Evolutionary conservation across 1,140 invertebrate genomes (phyloP).

Genomic region (Monomorium pharaonis): DNA sequence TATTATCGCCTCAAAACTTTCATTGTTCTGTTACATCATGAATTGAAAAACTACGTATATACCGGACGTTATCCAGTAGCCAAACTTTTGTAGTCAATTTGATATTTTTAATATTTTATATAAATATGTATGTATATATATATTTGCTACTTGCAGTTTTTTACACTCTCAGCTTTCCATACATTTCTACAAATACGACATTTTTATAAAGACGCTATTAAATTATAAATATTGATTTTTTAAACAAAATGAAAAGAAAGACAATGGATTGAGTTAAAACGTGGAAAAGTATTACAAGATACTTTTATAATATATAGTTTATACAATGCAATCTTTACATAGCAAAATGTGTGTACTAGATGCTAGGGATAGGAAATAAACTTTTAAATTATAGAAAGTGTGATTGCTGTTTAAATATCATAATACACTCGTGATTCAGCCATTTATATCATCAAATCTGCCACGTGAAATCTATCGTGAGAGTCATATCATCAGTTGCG

Average conservation of each 20-base stretch:
- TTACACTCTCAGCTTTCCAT: slow-evolving; percentile 57
- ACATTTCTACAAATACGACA: not conserved
- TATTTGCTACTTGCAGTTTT: slow-evolving; percentile 52
- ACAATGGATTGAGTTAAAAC: not conserved
- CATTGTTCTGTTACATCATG: slow-evolving; percentile 31
- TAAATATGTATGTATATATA: slow-evolving; percentile 3
- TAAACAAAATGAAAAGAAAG: not conserved
- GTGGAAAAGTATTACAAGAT: not conserved
- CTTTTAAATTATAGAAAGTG: slow-evolving; percentile 21
- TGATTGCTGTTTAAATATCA: slow-evolving; percentile 6
- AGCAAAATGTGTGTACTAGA: not conserved
- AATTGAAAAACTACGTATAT: not conserved
- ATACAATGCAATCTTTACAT: not conserved
- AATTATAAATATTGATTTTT: not conserved
- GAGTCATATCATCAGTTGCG: not conserved
- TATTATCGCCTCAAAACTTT: slow-evolving; percentile 39
- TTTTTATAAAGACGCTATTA: not conserved
- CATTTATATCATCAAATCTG: slow-evolving; percentile 22
- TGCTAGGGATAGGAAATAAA: not conserved
- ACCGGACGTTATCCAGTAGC: not conserved
- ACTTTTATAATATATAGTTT: not conserved
- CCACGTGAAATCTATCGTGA: not conserved
- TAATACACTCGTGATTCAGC: slow-evolving; percentile 5
- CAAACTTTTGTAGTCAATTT: not conserved
- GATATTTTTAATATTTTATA: slow-evolving; percentile 2